A percentile compares a stretch with the other conserved stretches of the same genome.
These are phyloP conservation scores for Plebejus melissa DNA, from an alignment of 2,888 invertebrate species.

Conservation along the genomic window DNA sequence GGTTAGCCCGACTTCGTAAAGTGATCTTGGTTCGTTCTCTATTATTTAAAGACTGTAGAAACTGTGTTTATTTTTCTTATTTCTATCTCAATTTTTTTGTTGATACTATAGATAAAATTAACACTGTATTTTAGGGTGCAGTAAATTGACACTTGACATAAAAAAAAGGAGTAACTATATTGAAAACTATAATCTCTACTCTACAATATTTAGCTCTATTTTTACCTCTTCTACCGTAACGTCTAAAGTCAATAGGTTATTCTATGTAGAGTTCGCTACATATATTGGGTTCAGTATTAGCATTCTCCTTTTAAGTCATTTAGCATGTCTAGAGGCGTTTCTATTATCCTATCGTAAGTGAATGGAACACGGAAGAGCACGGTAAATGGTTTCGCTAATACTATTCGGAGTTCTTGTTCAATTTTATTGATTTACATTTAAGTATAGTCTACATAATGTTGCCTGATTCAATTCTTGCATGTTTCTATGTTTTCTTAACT, in stretches of 20 bases:
- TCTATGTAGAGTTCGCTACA: constrained; percentile 18
- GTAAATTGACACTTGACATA: background rate
- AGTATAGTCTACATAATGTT: background rate
- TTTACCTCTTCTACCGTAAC: background rate
- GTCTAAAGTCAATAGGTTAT: background rate
- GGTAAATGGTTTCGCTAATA: constrained; percentile 29
- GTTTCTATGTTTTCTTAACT: background rate
- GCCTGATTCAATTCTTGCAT: background rate
- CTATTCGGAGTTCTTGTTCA: constrained; percentile 17
- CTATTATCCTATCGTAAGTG: constrained; percentile 35
- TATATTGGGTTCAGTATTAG: constrained; percentile 37
- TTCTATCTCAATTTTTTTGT: background rate
- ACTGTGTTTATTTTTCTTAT: background rate
- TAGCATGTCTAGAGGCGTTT: constrained; percentile 37
- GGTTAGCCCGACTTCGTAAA: constrained; percentile 21
- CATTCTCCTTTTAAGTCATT: constrained; percentile 40
- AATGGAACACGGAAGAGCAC: constrained; percentile 33
- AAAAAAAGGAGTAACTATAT: background rate
- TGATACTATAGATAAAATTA: no score
- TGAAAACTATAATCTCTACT: background rate
- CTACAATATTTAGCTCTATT: constrained; percentile 6
- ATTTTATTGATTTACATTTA: constrained; percentile 26
- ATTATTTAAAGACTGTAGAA: background rate
- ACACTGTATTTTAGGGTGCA: background rate
- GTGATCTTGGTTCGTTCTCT: constrained; percentile 4